Percentiles rank a stretch among this genome's conserved stretches.
Conservation (phyloP, 2,113 vertebrate species). For the Eurypyga helias region DNA sequence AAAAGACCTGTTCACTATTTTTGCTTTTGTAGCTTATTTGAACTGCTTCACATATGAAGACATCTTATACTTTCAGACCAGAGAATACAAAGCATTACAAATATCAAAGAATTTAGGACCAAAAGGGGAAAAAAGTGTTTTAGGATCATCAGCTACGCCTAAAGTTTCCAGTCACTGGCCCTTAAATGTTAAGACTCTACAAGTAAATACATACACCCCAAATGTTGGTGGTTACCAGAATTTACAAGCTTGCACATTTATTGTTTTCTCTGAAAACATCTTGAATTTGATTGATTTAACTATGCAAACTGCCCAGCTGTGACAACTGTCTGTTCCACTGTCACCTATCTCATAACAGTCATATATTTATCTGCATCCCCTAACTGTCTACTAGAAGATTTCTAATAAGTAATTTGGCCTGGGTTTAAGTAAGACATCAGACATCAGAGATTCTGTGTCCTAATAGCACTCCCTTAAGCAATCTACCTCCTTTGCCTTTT, state of each 20-base stretch:
- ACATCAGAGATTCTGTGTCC: neutral
- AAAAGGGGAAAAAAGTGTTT: neutral
- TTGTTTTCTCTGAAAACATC: neutral
- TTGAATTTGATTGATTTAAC: slow-evolving; percentile 2
- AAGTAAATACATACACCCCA: neutral
- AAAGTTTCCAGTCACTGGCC: neutral
- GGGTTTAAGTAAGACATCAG: slow-evolving; percentile 1
- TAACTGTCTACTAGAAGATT: neutral
- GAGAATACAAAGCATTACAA: neutral
- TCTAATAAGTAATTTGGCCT: neutral
- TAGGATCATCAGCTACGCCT: neutral
- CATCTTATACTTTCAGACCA: neutral
- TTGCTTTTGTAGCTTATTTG: neutral
- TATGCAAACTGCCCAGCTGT: neutral
- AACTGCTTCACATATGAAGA: neutral
- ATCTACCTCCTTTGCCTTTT: slow-evolving; percentile 22
- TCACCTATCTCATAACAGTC: neutral
- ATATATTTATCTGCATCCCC: neutral
- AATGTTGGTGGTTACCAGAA: neutral
- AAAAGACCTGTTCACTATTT: neutral
- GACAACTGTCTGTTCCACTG: neutral
- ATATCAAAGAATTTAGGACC: neutral
- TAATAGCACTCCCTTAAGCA: slow-evolving; percentile 23
- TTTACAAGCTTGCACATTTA: neutral
- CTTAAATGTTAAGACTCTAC: neutral